phyloP scores from a whole-genome alignment of 2,797 vertebrate genomes.

The Scolopax rusticola region DNA sequence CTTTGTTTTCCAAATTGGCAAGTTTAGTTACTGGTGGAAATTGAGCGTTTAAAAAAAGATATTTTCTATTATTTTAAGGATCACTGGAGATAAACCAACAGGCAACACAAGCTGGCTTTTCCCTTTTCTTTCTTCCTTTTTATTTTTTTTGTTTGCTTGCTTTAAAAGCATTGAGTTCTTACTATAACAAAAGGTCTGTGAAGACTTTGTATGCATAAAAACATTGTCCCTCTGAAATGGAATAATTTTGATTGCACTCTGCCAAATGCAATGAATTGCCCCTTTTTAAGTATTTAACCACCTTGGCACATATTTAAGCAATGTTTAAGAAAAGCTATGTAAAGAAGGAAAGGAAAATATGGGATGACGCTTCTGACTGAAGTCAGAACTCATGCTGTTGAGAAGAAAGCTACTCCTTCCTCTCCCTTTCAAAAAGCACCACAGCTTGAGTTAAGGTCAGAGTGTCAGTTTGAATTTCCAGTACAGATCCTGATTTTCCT shows the following conservation, averaged over 20 bases:
- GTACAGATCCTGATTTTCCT: not conserved
- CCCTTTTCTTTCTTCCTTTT: fast-evolving
- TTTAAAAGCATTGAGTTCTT: not conserved
- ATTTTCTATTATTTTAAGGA: slow-evolving; percentile 25
- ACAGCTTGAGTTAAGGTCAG: slow-evolving; percentile 37
- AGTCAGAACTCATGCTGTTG: not conserved
- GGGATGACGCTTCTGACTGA: not conserved
- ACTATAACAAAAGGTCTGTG: not conserved
- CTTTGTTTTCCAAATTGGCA: slow-evolving; percentile 1
- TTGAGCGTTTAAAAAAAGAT: not conserved
- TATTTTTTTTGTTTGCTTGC: not conserved
- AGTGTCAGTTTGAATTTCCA: slow-evolving; percentile 47
- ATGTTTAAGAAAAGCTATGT: not conserved
- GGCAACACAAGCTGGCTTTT: not conserved
- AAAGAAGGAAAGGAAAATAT: not conserved
- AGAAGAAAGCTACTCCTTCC: slow-evolving; percentile 12
- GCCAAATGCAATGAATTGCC: not conserved
- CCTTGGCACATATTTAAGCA: not conserved
- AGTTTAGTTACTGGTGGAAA: not conserved
- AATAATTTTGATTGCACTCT: not conserved
- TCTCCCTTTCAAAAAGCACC: not conserved
- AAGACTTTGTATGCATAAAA: not conserved
- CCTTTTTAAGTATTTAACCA: slow-evolving; percentile 20
- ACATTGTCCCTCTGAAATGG: not conserved
- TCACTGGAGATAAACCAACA: not conserved